Percentiles rank a stretch among this genome's conserved stretches.
Conservation (phyloP, 2,888 invertebrate species). For the Tholera decimalis region DNA sequence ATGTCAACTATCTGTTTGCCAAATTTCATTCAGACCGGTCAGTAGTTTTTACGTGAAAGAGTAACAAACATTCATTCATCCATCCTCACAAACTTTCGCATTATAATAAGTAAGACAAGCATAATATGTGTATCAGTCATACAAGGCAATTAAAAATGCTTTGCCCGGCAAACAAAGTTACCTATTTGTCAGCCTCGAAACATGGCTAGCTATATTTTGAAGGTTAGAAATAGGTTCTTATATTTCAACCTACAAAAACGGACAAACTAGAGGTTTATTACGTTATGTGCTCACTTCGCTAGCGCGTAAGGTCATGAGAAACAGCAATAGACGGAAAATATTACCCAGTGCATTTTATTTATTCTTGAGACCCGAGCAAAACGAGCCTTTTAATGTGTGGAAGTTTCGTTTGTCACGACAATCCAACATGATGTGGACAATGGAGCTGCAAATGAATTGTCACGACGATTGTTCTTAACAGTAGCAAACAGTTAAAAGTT, state of each 20-base stretch:
- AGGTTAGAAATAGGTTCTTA: too few species aligned
- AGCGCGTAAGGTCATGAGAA: conserved; percentile 61
- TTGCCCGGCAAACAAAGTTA: too few species aligned
- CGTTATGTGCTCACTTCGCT: conserved; percentile 36
- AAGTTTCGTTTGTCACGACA: conserved; percentile 48
- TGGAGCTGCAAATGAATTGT: conserved; percentile 43
- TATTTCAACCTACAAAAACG: conserved; percentile 26
- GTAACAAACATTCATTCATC: too few species aligned
- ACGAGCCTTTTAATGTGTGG: conserved; percentile 42
- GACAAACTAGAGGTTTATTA: conserved; percentile 34
- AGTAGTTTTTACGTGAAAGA: too few species aligned
- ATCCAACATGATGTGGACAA: conserved; percentile 52
- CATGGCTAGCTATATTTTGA: too few species aligned
- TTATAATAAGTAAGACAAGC: too few species aligned
- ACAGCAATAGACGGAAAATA: conserved; percentile 32
- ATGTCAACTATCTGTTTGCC: too few species aligned
- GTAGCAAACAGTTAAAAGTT: conserved; percentile 46
- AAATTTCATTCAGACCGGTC: too few species aligned
- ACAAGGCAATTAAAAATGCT: too few species aligned
- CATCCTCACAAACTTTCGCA: too few species aligned
- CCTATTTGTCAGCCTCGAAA: too few species aligned
- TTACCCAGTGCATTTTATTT: conserved; percentile 39
- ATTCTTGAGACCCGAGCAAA: conserved; percentile 35
- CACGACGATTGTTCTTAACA: conserved; percentile 53
- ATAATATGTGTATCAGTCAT: too few species aligned